A percentile compares a stretch with the other conserved stretches of the same genome.
phyloP scores from a whole-genome alignment of 2,888 invertebrate species.

The Diploptera punctata region DNA sequence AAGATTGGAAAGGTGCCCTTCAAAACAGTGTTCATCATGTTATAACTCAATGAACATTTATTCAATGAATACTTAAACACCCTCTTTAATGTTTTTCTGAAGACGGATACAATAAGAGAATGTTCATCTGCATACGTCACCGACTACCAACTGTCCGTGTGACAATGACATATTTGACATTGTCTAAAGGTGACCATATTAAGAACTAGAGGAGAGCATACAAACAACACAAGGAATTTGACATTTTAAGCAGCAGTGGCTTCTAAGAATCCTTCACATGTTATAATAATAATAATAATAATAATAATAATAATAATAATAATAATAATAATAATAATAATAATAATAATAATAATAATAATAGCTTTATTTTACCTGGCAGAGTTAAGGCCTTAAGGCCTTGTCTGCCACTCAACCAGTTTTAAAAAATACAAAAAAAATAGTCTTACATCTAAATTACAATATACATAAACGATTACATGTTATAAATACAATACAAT shows the following conservation, averaged over 20 bases:
- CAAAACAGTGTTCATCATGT: constrained; percentile 9
- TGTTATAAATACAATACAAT: no score
- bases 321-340: no score
- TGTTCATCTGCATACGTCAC: constrained; percentile 17
- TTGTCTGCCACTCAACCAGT: no score
- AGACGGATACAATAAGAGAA: not conserved
- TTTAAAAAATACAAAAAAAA: no score
- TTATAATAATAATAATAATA: no score
- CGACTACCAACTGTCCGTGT: not conserved
- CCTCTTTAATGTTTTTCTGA: not conserved
- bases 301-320: no score
- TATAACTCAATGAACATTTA: constrained; percentile 23
- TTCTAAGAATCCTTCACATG: no score
- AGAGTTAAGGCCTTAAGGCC: no score
- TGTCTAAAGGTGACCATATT: constrained; percentile 30
- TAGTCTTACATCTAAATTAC: no score
- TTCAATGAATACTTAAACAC: constrained; percentile 29
- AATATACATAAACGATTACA: no score
- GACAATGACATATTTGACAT: constrained; percentile 27
- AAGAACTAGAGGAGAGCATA: not conserved
- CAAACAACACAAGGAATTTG: not conserved
- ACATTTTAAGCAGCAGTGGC: constrained; percentile 11
- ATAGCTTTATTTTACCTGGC: no score
- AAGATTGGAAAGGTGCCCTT: constrained; percentile 28
- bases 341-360: no score